phyloP scores from a whole-genome alignment of 2,113 vertebrate species.

The Apodemus sylvaticus region DNA sequence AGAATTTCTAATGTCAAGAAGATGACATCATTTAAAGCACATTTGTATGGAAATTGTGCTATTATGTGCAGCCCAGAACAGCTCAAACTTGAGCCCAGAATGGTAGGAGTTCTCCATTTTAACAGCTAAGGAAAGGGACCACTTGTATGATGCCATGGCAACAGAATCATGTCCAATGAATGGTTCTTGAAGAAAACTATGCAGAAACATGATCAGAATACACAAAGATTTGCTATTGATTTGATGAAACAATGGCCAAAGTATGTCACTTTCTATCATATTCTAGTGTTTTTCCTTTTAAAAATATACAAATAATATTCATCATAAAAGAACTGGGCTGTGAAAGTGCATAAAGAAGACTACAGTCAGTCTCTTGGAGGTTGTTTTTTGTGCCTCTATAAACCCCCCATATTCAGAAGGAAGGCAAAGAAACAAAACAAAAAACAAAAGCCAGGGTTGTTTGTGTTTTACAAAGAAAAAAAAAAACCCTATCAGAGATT shows the following conservation, averaged over 20 bases:
- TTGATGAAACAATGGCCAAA: conserved; percentile 14
- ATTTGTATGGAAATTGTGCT: conserved; percentile 31
- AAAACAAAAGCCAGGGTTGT: neutral
- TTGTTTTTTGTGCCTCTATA: conserved; percentile 6
- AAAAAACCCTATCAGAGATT: neutral
- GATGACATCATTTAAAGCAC: neutral
- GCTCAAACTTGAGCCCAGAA: conserved; percentile 31
- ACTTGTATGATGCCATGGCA: conserved; percentile 42
- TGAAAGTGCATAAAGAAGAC: neutral
- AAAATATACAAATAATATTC: conserved; percentile 27
- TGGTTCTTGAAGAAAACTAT: conserved; percentile 49
- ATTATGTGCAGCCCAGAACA: conserved; percentile 35
- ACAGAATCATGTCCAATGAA: conserved; percentile 25
- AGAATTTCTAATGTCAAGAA: neutral
- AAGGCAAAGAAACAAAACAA: neutral
- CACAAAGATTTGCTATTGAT: neutral
- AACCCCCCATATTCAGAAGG: neutral
- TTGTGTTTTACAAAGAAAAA: conserved; percentile 27
- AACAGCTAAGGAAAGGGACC: conserved; percentile 12
- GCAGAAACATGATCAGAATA: conserved; percentile 40
- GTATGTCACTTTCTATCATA: neutral
- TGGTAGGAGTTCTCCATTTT: neutral
- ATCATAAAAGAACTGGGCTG: conserved; percentile 31
- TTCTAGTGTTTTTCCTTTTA: conserved; percentile 33
- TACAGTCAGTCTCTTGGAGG: neutral